Conservation (phyloP, 2,113 vertebrate genomes). For the Leucosticte australis region DNA sequence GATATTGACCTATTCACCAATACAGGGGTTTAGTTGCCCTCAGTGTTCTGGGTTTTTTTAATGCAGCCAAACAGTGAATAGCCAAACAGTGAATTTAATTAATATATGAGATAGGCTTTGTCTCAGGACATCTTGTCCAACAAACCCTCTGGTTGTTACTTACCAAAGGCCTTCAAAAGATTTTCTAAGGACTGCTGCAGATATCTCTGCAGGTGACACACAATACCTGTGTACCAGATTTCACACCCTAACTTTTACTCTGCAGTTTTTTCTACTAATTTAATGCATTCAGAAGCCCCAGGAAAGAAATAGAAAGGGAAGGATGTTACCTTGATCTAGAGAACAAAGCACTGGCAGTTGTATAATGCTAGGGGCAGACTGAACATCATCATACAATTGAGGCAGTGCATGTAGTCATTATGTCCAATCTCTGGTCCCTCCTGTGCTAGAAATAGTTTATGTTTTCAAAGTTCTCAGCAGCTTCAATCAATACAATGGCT, state of each 20-base stretch:
- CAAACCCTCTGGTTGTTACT: neutral
- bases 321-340: neutral
- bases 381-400: neutral
- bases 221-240: neutral
- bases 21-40: slow-evolving; percentile 40
- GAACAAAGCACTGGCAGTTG: neutral
- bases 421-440: neutral
- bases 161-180: neutral
- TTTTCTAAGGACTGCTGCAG: neutral
- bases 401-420: neutral
- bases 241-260: neutral
- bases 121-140: slow-evolving; percentile 17
- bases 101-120: neutral
- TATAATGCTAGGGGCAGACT: neutral
- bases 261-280: neutral
- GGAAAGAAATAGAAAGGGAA: neutral
- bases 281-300: neutral
- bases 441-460: neutral
- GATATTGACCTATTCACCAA: slow-evolving; percentile 46
- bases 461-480: neutral
- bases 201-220: neutral
- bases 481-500: neutral
- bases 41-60: neutral
- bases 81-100: neutral
- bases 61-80: neutral